Evolutionary conservation across 2,888 invertebrate species (phyloP).

Genomic region (Diplazon laetatorius): DNA sequence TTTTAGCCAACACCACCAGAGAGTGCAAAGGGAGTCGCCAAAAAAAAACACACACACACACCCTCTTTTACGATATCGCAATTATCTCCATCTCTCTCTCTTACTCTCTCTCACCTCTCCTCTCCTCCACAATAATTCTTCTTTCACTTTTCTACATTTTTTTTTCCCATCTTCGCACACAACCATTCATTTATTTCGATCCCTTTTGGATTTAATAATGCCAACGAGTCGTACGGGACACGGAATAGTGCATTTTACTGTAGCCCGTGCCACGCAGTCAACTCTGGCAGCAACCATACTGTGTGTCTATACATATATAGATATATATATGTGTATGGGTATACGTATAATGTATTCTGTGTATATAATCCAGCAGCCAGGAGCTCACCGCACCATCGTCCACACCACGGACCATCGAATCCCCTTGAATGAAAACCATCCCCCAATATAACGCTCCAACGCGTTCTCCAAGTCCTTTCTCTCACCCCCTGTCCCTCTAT

Average conservation of each 20-base stretch:
- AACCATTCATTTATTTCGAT: constrained; percentile 17
- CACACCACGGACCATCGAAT: constrained; percentile 41
- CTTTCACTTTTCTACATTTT: constrained; percentile 5
- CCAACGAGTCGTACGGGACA: constrained; percentile 37
- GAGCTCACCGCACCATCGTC: constrained; percentile 43
- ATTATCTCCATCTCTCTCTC: background rate
- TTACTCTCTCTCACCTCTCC: constrained; percentile 17
- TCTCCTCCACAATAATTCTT: constrained; percentile 5
- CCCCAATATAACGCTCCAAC: constrained; percentile 76
- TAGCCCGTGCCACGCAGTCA: constrained; percentile 65
- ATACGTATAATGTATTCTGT: too few species aligned
- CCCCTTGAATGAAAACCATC: constrained; percentile 67
- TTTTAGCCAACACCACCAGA: background rate
- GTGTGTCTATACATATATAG: too few species aligned
- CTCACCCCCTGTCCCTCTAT: too few species aligned
- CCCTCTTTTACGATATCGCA: constrained; percentile 35
- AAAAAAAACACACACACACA: too few species aligned
- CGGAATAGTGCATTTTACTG: constrained; percentile 53
- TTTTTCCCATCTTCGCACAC: background rate
- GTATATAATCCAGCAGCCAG: constrained; percentile 22
- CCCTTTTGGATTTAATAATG: constrained; percentile 49
- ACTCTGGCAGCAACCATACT: constrained; percentile 25
- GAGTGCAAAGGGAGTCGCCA: constrained; percentile 30
- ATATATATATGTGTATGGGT: too few species aligned
- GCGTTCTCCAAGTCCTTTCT: constrained; percentile 63